These are phyloP conservation scores for Thomomys bottae DNA, from an alignment of 2,113 vertebrate species.

Conservation along the genomic window DNA sequence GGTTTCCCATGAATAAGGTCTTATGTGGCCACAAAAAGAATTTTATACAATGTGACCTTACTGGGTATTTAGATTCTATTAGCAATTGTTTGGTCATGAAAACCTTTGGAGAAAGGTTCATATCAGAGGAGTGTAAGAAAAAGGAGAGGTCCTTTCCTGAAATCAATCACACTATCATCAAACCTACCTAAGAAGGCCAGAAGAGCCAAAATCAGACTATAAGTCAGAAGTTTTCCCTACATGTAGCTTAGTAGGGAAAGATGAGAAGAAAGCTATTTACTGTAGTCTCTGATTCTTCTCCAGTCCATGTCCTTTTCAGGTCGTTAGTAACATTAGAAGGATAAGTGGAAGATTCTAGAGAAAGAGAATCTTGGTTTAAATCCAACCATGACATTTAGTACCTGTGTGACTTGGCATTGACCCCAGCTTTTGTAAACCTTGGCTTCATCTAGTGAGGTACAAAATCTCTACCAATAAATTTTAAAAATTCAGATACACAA, in stretches of 20 bases:
- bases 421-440: neutral
- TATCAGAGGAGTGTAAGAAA: neutral
- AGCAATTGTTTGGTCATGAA: constrained; percentile 58
- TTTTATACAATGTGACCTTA: constrained; percentile 51
- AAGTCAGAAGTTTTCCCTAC: neutral
- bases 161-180: neutral
- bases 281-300: neutral
- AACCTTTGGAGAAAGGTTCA: constrained; percentile 47
- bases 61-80: constrained; percentile 37
- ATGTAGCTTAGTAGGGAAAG: neutral
- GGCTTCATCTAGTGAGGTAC: neutral
- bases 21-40: constrained; percentile 55
- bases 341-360: neutral
- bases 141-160: neutral
- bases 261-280: neutral
- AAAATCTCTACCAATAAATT: neutral
- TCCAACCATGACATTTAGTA: neutral
- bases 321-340: neutral
- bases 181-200: neutral
- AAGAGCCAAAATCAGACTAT: neutral
- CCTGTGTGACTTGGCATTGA: neutral
- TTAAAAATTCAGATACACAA: neutral
- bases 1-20: constrained; percentile 68
- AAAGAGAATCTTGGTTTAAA: neutral
- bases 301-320: neutral